Evolutionary conservation across 2,797 vertebrate species (phyloP).

Genomic region (Capromys pilorides): DNA sequence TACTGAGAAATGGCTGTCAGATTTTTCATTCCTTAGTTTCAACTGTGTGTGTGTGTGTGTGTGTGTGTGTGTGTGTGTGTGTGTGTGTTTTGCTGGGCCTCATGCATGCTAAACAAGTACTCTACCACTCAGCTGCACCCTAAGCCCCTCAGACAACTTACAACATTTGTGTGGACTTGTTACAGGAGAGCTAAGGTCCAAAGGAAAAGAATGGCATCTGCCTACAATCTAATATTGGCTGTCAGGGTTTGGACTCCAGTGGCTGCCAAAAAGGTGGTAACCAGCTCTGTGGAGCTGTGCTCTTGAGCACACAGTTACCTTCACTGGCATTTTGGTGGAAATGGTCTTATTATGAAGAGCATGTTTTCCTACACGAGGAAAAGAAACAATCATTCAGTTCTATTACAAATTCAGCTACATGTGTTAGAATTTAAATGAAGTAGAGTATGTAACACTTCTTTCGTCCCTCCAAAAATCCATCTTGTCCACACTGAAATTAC

Average conservation of each 20-base stretch:
- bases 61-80: background rate
- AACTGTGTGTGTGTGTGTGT: background rate
- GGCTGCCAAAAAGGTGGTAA: background rate
- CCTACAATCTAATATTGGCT: background rate
- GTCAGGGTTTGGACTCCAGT: constrained; percentile 14
- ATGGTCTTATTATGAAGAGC: constrained; percentile 2
- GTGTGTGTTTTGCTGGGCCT: background rate
- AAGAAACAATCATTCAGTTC: background rate
- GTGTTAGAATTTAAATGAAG: constrained; percentile 60
- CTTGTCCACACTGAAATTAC: constrained; percentile 70
- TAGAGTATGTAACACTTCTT: background rate
- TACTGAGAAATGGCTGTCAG: background rate
- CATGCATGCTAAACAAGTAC: background rate
- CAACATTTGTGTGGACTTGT: background rate
- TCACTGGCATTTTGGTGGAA: constrained; percentile 33
- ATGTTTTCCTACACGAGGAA: constrained; percentile 28
- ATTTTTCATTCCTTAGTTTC: constrained; percentile 9
- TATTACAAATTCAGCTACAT: constrained; percentile 52
- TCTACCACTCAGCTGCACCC: background rate
- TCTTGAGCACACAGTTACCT: background rate
- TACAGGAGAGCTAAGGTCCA: background rate
- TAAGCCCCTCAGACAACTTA: background rate
- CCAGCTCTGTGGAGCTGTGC: background rate
- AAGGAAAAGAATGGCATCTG: background rate
- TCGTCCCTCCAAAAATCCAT: constrained; percentile 63